Conservation (phyloP, 2,113 vertebrate genomes). For the Spermophilus dauricus region DNA sequence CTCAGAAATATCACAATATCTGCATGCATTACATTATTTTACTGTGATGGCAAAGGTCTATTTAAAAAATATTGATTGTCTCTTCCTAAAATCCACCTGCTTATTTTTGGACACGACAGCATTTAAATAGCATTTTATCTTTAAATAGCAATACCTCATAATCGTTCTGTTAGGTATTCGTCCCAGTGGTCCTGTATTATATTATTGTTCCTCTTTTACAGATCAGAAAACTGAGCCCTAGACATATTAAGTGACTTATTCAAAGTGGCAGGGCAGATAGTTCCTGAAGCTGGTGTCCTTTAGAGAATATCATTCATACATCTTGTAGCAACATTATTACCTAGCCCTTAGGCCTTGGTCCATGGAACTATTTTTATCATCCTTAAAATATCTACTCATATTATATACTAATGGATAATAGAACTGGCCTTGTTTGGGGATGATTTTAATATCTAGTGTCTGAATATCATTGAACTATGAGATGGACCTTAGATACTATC, state of each 20-base stretch:
- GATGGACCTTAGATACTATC: background rate
- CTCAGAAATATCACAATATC: slow-evolving; percentile 26
- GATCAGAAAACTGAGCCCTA: slow-evolving; percentile 19
- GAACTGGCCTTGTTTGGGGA: background rate
- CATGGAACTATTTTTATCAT: background rate
- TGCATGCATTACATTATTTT: slow-evolving; percentile 49
- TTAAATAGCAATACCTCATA: slow-evolving; percentile 56
- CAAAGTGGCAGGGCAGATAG: background rate
- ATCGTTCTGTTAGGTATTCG: slow-evolving; percentile 14
- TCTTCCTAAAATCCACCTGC: slow-evolving; percentile 53
- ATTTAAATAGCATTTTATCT: slow-evolving; percentile 67
- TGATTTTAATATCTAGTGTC: background rate
- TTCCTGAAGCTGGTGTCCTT: background rate
- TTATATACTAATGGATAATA: background rate
- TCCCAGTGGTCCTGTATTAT: background rate
- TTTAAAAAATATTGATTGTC: slow-evolving; percentile 75
- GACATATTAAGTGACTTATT: background rate
- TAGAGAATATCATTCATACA: background rate
- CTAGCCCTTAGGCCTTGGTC: background rate
- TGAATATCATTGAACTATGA: background rate
- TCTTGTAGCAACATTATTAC: background rate
- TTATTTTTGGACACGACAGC: background rate
- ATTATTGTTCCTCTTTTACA: slow-evolving; percentile 38
- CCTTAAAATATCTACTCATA: background rate
- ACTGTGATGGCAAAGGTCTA: slow-evolving; percentile 65